phyloP scores from a whole-genome alignment of 2,113 vertebrate genomes.

The Pyrgilauda ruficollis region DNA sequence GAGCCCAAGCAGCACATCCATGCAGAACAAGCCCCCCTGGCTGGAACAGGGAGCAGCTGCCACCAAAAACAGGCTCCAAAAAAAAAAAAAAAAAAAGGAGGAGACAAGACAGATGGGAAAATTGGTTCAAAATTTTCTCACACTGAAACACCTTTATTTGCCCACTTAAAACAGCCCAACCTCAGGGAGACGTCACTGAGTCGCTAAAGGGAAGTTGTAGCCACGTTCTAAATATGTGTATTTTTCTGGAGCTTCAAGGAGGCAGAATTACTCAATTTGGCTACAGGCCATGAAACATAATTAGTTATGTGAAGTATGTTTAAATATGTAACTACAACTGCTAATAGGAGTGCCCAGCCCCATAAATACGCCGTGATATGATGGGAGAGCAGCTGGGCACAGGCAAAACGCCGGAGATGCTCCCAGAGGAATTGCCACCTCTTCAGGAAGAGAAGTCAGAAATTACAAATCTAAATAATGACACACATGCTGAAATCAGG shows the following conservation, averaged over 20 bases:
- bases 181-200: background rate
- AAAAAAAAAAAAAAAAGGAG: background rate
- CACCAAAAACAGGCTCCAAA: background rate
- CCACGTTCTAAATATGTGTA: slow-evolving; percentile 52
- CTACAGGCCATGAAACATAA: slow-evolving; percentile 63
- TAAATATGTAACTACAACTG: slow-evolving; percentile 65
- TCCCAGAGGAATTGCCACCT: slow-evolving; percentile 48
- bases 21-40: rapidly evolving
- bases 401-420: background rate
- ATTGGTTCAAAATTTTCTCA: background rate
- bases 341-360: slow-evolving; percentile 32
- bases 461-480: background rate
- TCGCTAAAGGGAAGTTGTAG: slow-evolving; percentile 45
- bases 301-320: slow-evolving; percentile 63
- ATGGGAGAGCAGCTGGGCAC: slow-evolving; percentile 25
- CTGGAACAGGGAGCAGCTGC: background rate
- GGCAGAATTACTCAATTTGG: slow-evolving; percentile 65
- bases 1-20: background rate
- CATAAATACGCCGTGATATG: background rate
- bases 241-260: slow-evolving; percentile 58
- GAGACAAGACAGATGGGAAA: background rate
- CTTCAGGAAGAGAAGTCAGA: slow-evolving; percentile 16
- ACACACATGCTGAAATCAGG: background rate
- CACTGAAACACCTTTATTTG: background rate
- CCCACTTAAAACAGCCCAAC: slow-evolving; percentile 12